Evolutionary conservation across 2,113 vertebrate genomes (phyloP).

Genomic region (Benitochromis conjunctus): DNA sequence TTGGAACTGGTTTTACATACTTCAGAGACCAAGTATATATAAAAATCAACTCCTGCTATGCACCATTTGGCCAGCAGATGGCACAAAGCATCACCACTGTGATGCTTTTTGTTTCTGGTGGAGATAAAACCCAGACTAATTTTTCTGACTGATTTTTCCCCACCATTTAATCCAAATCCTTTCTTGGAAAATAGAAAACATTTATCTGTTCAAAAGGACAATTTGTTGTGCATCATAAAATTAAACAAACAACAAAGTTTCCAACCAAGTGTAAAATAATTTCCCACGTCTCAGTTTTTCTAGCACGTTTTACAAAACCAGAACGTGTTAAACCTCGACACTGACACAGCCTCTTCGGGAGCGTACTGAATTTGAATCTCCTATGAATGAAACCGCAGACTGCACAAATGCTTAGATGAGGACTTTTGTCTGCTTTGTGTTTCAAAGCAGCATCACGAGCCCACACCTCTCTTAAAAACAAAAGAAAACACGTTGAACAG

Average conservation of each 20-base stretch:
- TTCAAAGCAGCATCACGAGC: background rate
- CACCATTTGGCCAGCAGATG: conserved; percentile 27
- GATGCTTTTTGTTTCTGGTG: background rate
- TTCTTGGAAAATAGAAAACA: background rate
- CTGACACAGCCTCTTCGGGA: background rate
- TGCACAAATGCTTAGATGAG: background rate
- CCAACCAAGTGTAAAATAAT: background rate
- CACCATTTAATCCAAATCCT: background rate
- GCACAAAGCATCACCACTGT: background rate
- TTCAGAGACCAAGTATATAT: background rate
- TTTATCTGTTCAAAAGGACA: background rate
- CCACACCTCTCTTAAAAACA: background rate
- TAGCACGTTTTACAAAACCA: background rate
- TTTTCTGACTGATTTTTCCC: background rate
- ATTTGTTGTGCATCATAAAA: background rate
- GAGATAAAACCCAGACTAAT: background rate
- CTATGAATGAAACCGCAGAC: background rate
- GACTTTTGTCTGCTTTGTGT: background rate
- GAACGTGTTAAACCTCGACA: background rate
- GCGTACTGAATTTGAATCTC: background rate
- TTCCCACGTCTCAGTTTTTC: background rate
- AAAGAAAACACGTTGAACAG: background rate
- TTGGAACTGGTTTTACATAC: background rate
- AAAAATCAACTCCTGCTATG: background rate
- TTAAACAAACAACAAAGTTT: background rate